Conservation (phyloP, 2,113 vertebrate genomes). For the Atlantisia rogersi region DNA sequence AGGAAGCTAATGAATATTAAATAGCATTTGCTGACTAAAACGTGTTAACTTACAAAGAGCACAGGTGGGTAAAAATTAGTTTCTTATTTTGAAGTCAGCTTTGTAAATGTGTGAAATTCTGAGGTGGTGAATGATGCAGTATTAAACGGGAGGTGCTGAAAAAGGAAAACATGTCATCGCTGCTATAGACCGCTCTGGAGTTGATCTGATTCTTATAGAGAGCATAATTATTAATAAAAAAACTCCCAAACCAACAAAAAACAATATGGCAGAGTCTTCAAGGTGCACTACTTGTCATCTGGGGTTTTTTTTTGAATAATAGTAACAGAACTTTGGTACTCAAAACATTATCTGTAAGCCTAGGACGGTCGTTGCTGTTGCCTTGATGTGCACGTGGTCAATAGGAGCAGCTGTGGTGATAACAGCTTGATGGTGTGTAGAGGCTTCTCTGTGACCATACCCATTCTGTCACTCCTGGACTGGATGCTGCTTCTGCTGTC, state of each 20-base stretch:
- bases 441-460: background rate
- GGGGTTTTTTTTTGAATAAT: background rate
- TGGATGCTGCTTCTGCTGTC: background rate
- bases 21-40: background rate
- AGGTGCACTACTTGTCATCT: background rate
- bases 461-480: background rate
- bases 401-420: background rate
- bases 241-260: rapidly evolving
- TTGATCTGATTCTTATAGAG: background rate
- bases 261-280: background rate
- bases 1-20: constrained; percentile 6
- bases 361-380: background rate
- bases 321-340: background rate
- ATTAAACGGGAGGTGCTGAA: background rate
- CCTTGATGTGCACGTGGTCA: background rate
- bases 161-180: background rate
- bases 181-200: background rate
- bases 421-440: background rate
- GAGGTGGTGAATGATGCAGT: background rate
- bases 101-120: constrained; percentile 20
- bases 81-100: background rate
- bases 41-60: background rate
- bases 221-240: background rate
- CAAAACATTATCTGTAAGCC: background rate
- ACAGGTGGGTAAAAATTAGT: background rate